A percentile compares a stretch with the other conserved stretches of the same genome.
These are phyloP conservation scores for Hartigia nigra DNA, from an alignment of 2,888 invertebrate species.

Conservation along the genomic window DNA sequence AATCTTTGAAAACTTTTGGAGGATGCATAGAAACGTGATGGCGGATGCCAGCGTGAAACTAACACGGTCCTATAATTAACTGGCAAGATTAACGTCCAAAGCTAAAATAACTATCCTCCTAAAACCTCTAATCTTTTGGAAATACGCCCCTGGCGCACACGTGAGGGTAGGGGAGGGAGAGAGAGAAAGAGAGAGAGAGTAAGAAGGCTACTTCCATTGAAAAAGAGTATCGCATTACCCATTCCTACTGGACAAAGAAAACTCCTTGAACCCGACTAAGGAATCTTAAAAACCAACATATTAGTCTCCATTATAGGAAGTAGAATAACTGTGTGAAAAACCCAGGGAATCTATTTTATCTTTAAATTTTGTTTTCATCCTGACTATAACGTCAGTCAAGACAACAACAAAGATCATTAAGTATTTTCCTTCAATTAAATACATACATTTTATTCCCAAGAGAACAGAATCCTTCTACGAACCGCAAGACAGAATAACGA, in stretches of 20 bases:
- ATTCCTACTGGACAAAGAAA: conserved; percentile 20
- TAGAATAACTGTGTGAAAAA: background rate
- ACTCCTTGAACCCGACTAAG: conserved; percentile 17
- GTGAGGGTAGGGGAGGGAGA: background rate
- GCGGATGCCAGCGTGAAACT: conserved; percentile 22
- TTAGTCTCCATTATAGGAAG: conserved; percentile 13
- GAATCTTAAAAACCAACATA: conserved; percentile 26
- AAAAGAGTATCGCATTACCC: conserved; percentile 14
- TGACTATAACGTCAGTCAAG: background rate
- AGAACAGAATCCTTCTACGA: background rate
- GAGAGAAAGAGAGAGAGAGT: background rate
- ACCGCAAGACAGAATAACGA: background rate
- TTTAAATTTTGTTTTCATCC: background rate
- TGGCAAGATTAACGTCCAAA: conserved; percentile 31
- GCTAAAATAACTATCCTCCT: conserved; percentile 27
- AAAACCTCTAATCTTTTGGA: conserved; percentile 17
- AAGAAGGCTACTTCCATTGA: conserved; percentile 1
- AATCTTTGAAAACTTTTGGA: background rate
- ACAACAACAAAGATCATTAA: background rate
- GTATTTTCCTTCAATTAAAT: background rate
- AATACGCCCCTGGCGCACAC: background rate
- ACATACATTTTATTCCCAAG: too few species aligned
- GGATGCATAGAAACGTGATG: conserved; percentile 16
- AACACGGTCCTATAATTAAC: conserved; percentile 32
- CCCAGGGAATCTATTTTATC: background rate